Percentiles rank a stretch among this genome's conserved stretches.
phyloP scores from a whole-genome alignment of 2,113 vertebrate species.

The Glaucidium brasilianum region DNA sequence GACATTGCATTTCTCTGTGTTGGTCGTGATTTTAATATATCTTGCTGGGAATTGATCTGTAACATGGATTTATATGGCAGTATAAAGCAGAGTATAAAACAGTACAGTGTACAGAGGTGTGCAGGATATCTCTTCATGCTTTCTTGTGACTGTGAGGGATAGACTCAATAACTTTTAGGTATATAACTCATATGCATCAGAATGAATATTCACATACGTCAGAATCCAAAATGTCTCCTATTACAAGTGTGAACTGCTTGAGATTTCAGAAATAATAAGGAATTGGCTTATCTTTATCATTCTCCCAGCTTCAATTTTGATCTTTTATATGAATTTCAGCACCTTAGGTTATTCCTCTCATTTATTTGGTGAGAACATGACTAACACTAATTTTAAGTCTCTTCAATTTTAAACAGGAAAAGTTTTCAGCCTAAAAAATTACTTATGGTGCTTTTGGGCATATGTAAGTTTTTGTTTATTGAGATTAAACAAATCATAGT shows the following conservation, averaged over 20 bases:
- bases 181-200: background rate
- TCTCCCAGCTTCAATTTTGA: background rate
- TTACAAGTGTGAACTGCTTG: background rate
- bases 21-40: background rate
- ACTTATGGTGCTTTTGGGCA: background rate
- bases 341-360: background rate
- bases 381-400: background rate
- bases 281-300: background rate
- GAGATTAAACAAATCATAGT: background rate
- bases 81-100: background rate
- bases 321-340: background rate
- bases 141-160: background rate
- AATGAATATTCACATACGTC: background rate
- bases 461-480: background rate
- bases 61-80: background rate
- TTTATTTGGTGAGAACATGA: background rate
- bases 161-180: background rate
- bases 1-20: background rate
- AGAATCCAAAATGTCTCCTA: background rate
- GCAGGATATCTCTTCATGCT: background rate
- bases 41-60: background rate
- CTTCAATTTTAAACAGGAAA: background rate
- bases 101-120: background rate
- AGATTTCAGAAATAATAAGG: background rate
- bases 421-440: background rate